Conservation (phyloP, 2,888 invertebrate genomes). For the Neoaliturus tenellus region DNA sequence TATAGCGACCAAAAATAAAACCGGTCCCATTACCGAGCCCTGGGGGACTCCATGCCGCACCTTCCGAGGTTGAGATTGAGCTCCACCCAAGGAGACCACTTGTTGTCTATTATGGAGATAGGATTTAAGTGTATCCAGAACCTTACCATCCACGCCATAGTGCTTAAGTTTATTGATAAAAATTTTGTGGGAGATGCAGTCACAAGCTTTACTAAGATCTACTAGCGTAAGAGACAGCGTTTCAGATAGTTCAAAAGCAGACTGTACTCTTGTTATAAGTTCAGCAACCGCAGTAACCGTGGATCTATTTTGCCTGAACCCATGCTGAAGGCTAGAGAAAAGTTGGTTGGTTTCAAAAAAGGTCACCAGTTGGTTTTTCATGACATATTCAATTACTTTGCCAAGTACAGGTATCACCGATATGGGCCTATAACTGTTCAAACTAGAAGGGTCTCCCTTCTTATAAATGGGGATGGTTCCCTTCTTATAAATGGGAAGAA, state of each 20-base stretch:
- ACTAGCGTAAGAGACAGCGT: not conserved
- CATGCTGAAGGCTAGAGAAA: slow-evolving; percentile 19
- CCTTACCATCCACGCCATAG: not conserved
- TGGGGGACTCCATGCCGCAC: not conserved
- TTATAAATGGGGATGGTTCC: slow-evolving; percentile 32
- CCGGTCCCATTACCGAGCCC: slow-evolving; percentile 29
- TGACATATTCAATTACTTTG: slow-evolving; percentile 6
- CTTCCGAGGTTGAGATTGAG: not conserved
- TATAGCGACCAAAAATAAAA: not conserved
- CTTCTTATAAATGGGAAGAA: no score
- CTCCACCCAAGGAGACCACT: not conserved
- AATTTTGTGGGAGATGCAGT: not conserved
- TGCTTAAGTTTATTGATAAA: not conserved
- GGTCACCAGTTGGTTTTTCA: slow-evolving; percentile 13
- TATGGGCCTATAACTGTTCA: slow-evolving; percentile 36
- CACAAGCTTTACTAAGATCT: not conserved
- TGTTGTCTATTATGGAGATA: not conserved
- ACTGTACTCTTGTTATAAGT: not conserved
- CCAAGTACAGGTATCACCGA: slow-evolving; percentile 39
- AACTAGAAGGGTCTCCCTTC: slow-evolving; percentile 25
- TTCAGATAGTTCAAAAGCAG: not conserved
- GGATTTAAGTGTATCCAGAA: not conserved
- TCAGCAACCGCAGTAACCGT: not conserved
- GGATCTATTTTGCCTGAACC: slow-evolving; percentile 16
- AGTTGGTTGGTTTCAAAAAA: not conserved